Percentiles rank a stretch among this genome's conserved stretches.
These are phyloP conservation scores for Drosophila orena DNA, from an alignment of 1,140 invertebrate genomes.

Conservation along the genomic window DNA sequence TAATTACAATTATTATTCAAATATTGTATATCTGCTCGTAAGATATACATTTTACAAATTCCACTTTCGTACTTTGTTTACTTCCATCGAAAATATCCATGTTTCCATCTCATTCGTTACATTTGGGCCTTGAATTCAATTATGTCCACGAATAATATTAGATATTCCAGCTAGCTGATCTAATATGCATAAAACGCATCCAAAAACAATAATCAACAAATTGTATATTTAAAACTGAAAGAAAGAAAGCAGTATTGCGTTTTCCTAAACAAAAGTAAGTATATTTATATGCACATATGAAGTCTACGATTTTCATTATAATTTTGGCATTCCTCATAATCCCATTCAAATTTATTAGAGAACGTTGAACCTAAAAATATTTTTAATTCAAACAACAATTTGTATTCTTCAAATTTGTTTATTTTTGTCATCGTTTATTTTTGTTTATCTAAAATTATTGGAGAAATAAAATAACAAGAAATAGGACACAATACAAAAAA, in stretches of 20 bases:
- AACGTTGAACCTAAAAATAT: constrained; percentile 13
- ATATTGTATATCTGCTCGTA: constrained; percentile 31
- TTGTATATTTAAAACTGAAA: no score
- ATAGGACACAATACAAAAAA: constrained; percentile 54
- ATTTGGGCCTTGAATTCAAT: constrained; percentile 4
- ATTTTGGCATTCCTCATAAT: constrained; percentile 6
- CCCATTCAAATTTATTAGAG: constrained; percentile 26
- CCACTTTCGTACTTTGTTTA: constrained; percentile 31
- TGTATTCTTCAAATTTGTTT: constrained; percentile 27
- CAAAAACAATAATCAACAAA: no score
- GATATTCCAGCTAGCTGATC: no score
- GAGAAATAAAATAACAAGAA: constrained; percentile 73
- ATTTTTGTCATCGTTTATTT: constrained; percentile 60
- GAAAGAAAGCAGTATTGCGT: no score
- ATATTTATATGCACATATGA: neutral
- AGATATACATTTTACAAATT: constrained; percentile 31
- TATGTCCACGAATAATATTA: no score
- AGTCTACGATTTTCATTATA: constrained; percentile 13
- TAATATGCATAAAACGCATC: no score
- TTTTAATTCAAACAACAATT: constrained; percentile 18
- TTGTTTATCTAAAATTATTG: constrained; percentile 54
- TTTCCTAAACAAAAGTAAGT: no score
- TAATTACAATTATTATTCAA: constrained; percentile 35
- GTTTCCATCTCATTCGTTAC: neutral
- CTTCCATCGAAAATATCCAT: constrained; percentile 19